These are phyloP conservation scores for Diachasmimorpha longicaudata DNA, from an alignment of 1,140 invertebrate species.

Conservation along the genomic window DNA sequence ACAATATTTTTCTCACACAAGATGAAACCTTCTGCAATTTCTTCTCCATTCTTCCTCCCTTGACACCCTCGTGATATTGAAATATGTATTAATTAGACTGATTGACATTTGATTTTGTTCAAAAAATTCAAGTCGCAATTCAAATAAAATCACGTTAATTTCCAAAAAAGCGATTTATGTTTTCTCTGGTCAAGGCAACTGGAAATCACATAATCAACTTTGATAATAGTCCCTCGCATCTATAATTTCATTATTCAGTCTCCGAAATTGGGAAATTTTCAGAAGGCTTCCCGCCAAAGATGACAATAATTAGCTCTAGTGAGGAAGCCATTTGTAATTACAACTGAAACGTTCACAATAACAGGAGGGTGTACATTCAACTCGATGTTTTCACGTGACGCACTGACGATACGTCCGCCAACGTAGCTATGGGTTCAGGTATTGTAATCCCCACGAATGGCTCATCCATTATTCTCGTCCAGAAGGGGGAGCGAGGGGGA, in stretches of 20 bases:
- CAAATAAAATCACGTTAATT: neutral
- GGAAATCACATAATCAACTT: neutral
- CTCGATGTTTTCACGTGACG: neutral
- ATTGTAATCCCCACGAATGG: neutral
- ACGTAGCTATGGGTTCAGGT: neutral
- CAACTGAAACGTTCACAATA: neutral
- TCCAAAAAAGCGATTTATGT: neutral
- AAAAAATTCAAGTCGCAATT: neutral
- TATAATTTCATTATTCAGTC: neutral
- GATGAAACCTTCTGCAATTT: no score
- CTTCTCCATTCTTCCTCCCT: no score
- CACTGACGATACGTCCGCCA: neutral
- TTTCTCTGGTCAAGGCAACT: neutral
- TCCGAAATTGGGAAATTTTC: neutral
- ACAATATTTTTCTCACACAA: no score
- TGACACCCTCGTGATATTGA: no score
- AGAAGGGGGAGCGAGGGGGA: no score
- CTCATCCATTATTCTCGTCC: neutral
- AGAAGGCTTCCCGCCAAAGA: neutral
- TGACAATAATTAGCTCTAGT: neutral
- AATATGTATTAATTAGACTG: no score
- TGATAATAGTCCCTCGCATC: neutral
- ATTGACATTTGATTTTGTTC: neutral
- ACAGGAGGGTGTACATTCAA: neutral
- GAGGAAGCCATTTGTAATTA: neutral